These are phyloP conservation scores for Stenopsyche tienmushanensis DNA, from an alignment of 1,140 invertebrate genomes.

Conservation along the genomic window DNA sequence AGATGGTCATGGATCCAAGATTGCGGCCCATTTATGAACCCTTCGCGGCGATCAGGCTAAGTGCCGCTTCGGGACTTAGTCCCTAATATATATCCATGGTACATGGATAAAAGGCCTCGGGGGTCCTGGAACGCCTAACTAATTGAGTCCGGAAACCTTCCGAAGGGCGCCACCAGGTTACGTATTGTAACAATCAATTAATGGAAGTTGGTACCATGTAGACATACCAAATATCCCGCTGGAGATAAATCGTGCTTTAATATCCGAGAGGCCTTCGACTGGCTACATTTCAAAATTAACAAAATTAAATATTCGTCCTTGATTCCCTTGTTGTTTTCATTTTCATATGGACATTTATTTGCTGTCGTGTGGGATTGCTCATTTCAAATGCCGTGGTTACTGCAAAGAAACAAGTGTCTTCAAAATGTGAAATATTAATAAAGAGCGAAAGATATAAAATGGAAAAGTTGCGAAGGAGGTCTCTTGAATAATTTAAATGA, in stretches of 20 bases:
- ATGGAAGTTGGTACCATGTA: neutral
- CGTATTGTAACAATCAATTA: conserved; percentile 16
- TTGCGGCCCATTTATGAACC: neutral
- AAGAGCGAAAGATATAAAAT: conserved; percentile 13
- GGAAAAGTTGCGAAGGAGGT: neutral
- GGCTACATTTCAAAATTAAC: too few relatives aligned
- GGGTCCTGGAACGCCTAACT: neutral
- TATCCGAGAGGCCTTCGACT: too few relatives aligned
- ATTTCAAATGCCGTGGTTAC: too few relatives aligned
- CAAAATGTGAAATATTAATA: conserved; percentile 18
- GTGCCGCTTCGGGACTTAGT: neutral
- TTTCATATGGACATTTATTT: neutral
- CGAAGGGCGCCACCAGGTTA: neutral
- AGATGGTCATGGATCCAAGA: neutral
- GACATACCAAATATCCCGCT: neutral
- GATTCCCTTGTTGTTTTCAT: too few relatives aligned
- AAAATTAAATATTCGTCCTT: too few relatives aligned
- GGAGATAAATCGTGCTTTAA: too few relatives aligned
- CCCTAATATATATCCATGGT: neutral
- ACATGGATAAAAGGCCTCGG: neutral
- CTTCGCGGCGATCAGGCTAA: neutral
- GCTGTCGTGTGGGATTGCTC: neutral
- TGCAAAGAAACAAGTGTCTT: conserved; percentile 2
- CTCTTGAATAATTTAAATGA: neutral
- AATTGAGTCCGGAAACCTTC: neutral